Evolutionary conservation across 2,797 vertebrate genomes (phyloP).

Genomic region (Chelon auratus): DNA sequence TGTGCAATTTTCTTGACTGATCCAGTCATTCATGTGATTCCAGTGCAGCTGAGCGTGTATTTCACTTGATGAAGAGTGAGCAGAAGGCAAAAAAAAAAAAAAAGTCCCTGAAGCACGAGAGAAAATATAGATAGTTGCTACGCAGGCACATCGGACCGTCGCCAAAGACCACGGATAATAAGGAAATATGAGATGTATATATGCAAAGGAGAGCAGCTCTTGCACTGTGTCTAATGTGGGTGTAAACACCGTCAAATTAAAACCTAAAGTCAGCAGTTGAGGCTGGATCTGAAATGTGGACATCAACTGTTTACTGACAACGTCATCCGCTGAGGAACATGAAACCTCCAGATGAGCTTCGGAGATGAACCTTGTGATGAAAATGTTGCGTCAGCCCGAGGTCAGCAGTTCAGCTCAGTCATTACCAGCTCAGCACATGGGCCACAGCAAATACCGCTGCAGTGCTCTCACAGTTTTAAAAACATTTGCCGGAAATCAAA

Average conservation of each 20-base stretch:
- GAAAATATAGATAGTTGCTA: constrained; percentile 1
- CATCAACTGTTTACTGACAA: background rate
- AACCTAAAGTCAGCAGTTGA: background rate
- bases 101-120: constrained; percentile 6
- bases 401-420: background rate
- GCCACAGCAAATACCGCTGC: no score
- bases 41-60: constrained; percentile 12
- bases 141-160: constrained; percentile 13
- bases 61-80: constrained; percentile 10
- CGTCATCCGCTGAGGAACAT: background rate
- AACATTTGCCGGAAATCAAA: background rate
- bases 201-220: constrained; percentile 4
- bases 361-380: background rate
- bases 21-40: constrained; percentile 16
- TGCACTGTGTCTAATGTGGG: background rate
- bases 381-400: background rate
- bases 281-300: background rate
- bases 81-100: constrained; percentile 7
- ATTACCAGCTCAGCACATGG: background rate
- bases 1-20: background rate
- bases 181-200: background rate
- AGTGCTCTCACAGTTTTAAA: background rate
- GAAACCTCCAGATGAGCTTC: background rate
- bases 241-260: constrained; percentile 21
- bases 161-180: constrained; percentile 5